Percentiles rank a stretch among this genome's conserved stretches.
Conservation (phyloP, 2,888 invertebrate genomes). For the Lepidocyrtoides sp. region DNA sequence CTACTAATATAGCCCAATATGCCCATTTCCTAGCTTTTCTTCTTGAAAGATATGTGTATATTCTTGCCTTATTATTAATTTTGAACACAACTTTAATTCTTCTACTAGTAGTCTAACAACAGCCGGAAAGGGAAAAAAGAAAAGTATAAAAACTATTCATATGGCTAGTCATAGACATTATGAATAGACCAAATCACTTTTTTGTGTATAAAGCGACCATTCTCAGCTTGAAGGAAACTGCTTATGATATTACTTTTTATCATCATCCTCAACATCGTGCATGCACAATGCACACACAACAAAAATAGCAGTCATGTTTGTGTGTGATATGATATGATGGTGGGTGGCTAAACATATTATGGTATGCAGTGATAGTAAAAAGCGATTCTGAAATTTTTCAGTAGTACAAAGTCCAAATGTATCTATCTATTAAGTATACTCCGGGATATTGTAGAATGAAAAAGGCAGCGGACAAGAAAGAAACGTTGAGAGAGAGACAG, state of each 20-base stretch:
- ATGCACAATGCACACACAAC: background rate
- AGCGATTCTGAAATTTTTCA: constrained; percentile 70
- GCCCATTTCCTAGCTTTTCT: background rate
- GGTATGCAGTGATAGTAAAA: constrained; percentile 12
- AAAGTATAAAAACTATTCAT: constrained; percentile 59
- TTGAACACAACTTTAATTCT: background rate
- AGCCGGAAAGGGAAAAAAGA: constrained; percentile 27
- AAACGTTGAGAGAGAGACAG: background rate
- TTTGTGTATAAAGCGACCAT: constrained; percentile 58
- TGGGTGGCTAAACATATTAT: too few species aligned
- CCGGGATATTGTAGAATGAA: constrained; percentile 13
- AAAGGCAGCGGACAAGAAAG: constrained; percentile 19
- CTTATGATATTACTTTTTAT: constrained; percentile 63
- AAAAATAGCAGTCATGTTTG: background rate
- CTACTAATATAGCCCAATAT: background rate
- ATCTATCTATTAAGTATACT: background rate
- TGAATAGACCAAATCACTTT: constrained; percentile 59
- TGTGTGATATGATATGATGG: background rate
- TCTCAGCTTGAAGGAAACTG: constrained; percentile 44
- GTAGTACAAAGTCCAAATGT: constrained; percentile 42
- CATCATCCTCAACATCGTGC: constrained; percentile 38
- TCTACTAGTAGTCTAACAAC: background rate
- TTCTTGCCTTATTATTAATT: background rate
- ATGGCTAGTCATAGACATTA: constrained; percentile 47
- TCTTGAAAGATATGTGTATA: background rate